Evolutionary conservation across 2,113 vertebrate species (phyloP).

Genomic region (Madoqua kirkii): DNA sequence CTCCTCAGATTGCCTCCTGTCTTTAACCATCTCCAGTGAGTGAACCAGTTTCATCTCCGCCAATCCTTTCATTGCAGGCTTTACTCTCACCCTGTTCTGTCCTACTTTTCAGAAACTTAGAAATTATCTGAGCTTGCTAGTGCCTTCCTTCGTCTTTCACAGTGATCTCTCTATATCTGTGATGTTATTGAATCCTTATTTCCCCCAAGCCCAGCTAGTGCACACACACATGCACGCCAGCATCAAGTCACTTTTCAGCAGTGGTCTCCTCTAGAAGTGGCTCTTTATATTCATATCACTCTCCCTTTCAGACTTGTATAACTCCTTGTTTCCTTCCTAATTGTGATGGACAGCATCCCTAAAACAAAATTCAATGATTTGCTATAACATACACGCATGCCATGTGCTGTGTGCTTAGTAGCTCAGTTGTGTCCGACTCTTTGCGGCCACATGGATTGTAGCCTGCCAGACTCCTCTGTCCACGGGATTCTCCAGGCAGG

Average conservation of each 20-base stretch:
- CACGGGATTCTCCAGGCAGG: not conserved
- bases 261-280: not conserved
- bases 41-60: not conserved
- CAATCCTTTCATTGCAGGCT: not conserved
- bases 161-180: not conserved
- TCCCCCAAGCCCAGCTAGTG: not conserved
- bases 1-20: not conserved
- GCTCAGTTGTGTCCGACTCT: not conserved
- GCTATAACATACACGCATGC: not conserved
- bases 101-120: not conserved
- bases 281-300: not conserved
- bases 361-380: not conserved
- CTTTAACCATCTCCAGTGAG: not conserved
- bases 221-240: not conserved
- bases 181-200: not conserved
- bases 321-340: not conserved
- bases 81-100: not conserved
- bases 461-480: not conserved
- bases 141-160: not conserved
- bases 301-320: not conserved
- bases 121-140: not conserved
- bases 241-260: not conserved
- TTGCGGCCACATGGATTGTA: fast-evolving
- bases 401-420: not conserved
- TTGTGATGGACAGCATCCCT: not conserved